Conservation (phyloP, 1,140 invertebrate genomes). For the Drosophila orena region DNA sequence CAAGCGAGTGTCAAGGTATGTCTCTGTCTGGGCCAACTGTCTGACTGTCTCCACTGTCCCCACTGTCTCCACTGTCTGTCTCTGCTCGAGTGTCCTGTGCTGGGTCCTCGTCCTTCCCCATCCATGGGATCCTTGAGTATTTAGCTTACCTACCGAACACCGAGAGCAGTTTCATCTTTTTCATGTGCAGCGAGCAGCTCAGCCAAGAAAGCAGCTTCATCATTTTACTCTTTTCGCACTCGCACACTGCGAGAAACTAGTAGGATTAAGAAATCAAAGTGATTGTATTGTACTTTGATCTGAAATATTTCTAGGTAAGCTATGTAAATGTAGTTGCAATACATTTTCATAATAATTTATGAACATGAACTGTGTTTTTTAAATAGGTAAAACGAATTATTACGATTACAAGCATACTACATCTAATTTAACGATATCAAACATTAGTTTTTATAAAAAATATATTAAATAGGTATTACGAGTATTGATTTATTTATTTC, state of each 20-base stretch:
- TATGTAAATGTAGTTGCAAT: no score
- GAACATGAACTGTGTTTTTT: no score
- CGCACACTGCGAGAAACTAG: conserved; percentile 16
- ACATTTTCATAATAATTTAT: no score
- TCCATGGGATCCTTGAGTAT: conserved; percentile 58
- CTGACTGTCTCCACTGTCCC: conserved; percentile 29
- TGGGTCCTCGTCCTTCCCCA: conserved; percentile 29
- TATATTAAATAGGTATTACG: no score
- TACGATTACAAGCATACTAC: no score
- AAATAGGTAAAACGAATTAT: no score
- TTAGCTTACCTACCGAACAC: conserved; percentile 66
- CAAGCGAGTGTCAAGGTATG: conserved; percentile 64
- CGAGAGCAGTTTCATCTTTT: conserved; percentile 73
- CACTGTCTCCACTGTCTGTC: conserved; percentile 28
- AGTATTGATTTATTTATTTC: no score
- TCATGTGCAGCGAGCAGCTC: conserved; percentile 61
- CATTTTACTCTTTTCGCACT: conserved; percentile 60
- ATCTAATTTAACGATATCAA: no score
- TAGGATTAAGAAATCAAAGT: neutral
- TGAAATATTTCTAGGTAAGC: no score
- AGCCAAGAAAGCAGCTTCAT: conserved; percentile 57
- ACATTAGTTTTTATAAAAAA: no score
- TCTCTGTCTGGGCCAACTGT: conserved; percentile 41
- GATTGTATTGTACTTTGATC: no score
- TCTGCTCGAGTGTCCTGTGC: conserved; percentile 16